phyloP scores from a whole-genome alignment of 2,113 vertebrate species.

The Fulica atra region DNA sequence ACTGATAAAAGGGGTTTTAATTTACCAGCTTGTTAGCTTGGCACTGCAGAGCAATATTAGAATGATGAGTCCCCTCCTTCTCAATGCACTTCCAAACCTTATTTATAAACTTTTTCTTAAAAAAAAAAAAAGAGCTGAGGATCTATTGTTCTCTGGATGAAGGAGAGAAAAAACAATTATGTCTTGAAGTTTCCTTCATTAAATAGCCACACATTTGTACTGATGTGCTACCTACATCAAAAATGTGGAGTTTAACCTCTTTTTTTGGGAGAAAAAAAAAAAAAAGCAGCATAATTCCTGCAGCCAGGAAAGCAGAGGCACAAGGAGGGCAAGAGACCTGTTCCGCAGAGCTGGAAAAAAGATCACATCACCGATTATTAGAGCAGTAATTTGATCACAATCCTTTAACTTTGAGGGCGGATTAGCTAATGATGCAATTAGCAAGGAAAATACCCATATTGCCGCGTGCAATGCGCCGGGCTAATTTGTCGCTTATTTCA shows the following conservation, averaged over 20 bases:
- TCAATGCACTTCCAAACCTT: not conserved
- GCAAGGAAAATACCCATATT: not conserved
- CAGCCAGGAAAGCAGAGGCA: not conserved
- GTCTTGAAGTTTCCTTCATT: not conserved
- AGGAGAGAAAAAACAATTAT: not conserved
- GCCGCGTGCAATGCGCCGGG: not conserved
- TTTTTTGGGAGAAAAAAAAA: not conserved
- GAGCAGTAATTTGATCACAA: not conserved
- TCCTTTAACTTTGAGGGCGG: not conserved
- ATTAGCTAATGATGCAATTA: constrained; percentile 49
- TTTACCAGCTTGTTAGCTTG: not conserved
- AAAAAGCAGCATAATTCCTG: not conserved
- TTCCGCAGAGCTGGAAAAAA: not conserved
- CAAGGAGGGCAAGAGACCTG: not conserved
- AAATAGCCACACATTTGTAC: not conserved
- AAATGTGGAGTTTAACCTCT: not conserved
- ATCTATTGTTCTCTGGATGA: not conserved
- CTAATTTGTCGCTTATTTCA: not conserved
- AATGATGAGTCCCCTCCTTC: not conserved
- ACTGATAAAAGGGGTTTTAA: not conserved
- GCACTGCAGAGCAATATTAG: not conserved
- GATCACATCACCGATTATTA: not conserved
- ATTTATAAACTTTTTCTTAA: not conserved
- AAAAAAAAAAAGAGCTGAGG: not conserved
- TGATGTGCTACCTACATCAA: not conserved